Conservation (phyloP, 2,888 invertebrate genomes). For the Drosophila aldrichi region DNA sequence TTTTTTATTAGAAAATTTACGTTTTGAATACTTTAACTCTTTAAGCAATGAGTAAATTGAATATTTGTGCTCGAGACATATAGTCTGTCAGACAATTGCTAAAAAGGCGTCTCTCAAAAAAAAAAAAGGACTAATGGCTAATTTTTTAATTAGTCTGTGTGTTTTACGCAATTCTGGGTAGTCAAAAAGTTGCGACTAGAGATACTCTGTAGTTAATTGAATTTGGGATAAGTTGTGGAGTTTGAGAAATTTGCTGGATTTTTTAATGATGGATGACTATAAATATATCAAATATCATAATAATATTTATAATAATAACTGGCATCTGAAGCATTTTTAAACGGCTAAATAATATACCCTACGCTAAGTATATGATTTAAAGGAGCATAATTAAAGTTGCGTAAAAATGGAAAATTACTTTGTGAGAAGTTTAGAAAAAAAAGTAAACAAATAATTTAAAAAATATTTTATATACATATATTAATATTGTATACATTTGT, state of each 20-base stretch:
- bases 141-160: constrained; percentile 5
- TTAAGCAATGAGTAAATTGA: not conserved
- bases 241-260: not conserved
- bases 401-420: not conserved
- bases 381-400: not conserved
- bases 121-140: not conserved
- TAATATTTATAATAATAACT: not conserved
- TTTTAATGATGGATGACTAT: not conserved
- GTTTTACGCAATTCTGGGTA: not conserved
- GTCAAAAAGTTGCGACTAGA: not conserved
- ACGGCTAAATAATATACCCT: not conserved
- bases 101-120: not conserved
- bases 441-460: too few relatives aligned
- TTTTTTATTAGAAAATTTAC: not conserved
- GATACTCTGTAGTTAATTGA: not conserved
- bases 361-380: too few relatives aligned
- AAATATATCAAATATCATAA: not conserved
- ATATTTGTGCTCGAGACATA: not conserved
- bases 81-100: not conserved
- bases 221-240: not conserved
- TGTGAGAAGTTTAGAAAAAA: too few relatives aligned
- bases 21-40: not conserved
- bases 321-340: not conserved
- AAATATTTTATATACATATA: too few relatives aligned
- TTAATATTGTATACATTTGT: too few relatives aligned